A percentile compares a stretch with the other conserved stretches of the same genome.
phyloP scores from a whole-genome alignment of 2,113 vertebrate species.

The Seriola quinqueradiata region DNA sequence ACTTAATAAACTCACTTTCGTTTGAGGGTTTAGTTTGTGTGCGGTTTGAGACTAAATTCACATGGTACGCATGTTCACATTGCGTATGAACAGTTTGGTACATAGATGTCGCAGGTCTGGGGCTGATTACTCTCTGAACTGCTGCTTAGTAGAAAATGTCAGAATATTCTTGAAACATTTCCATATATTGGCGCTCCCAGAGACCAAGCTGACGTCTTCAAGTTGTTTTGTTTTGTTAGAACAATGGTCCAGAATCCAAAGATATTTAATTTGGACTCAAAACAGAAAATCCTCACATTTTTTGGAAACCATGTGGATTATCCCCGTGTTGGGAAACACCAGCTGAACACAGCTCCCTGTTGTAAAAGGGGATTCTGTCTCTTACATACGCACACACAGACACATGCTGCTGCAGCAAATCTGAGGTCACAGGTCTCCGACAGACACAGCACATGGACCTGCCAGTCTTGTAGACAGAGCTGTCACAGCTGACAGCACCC shows the following conservation, averaged over 20 bases:
- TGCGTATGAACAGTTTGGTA: too few relatives aligned
- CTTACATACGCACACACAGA: slow-evolving; percentile 10
- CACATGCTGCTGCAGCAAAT: slow-evolving; percentile 44
- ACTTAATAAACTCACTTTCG: too few relatives aligned
- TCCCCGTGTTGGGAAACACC: not conserved
- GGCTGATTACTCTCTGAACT: too few relatives aligned
- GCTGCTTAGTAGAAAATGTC: too few relatives aligned
- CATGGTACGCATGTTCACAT: too few relatives aligned
- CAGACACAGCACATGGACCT: slow-evolving; percentile 62
- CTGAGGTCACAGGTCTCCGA: slow-evolving; percentile 66
- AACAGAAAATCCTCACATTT: not conserved
- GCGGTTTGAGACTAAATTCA: too few relatives aligned
- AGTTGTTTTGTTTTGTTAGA: not conserved
- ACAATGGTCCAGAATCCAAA: too few relatives aligned
- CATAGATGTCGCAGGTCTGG: too few relatives aligned
- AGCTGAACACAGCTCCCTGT: not conserved
- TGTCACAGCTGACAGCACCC: slow-evolving; percentile 57
- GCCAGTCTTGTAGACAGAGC: slow-evolving; percentile 61
- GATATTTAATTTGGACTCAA: not conserved
- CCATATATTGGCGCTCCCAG: too few relatives aligned
- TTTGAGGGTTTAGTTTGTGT: too few relatives aligned
- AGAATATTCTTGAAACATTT: too few relatives aligned
- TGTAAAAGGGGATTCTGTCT: slow-evolving; percentile 26
- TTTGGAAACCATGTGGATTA: not conserved
- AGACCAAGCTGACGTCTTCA: not conserved